phyloP scores from a whole-genome alignment of 2,113 vertebrate species.

The Sarotherodon lohbergeri region DNA sequence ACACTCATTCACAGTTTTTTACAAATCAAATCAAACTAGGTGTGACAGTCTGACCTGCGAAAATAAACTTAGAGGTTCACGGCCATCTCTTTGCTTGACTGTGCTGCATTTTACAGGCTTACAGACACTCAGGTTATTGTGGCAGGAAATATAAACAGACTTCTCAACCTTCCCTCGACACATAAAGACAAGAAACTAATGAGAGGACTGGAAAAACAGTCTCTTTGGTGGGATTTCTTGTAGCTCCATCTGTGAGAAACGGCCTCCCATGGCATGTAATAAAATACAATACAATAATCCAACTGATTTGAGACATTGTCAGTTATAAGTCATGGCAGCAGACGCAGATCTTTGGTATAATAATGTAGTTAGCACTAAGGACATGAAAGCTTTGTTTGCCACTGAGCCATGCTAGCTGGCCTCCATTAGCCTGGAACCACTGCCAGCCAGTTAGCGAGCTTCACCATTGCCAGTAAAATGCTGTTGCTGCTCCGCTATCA shows the following conservation, averaged over 20 bases:
- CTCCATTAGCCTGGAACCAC: slow-evolving; percentile 4
- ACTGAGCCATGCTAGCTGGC: slow-evolving; percentile 15
- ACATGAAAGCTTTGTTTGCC: slow-evolving; percentile 16
- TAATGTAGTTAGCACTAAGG: not conserved
- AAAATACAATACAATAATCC: not conserved
- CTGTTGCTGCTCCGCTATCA: slow-evolving; percentile 13
- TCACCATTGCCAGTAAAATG: not conserved
- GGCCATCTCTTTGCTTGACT: not conserved
- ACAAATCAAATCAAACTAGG: slow-evolving; percentile 54
- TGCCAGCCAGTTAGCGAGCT: not conserved
- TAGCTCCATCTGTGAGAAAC: not conserved
- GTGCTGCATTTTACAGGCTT: not conserved
- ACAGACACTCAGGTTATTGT: not conserved
- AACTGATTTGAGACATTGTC: not conserved
- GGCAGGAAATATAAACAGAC: slow-evolving; percentile 47
- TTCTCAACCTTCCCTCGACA: slow-evolving; percentile 10
- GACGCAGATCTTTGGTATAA: not conserved
- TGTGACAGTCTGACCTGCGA: slow-evolving; percentile 48
- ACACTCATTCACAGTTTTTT: slow-evolving; percentile 41
- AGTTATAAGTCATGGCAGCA: not conserved
- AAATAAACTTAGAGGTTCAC: slow-evolving; percentile 50
- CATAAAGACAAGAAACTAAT: slow-evolving; percentile 21
- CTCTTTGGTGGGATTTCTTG: not conserved
- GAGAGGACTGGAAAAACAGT: not conserved
- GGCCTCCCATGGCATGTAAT: not conserved